Percentiles rank a stretch among this genome's conserved stretches.
These are phyloP conservation scores for Cephalotes varians DNA, from an alignment of 2,888 invertebrate species.

Conservation along the genomic window DNA sequence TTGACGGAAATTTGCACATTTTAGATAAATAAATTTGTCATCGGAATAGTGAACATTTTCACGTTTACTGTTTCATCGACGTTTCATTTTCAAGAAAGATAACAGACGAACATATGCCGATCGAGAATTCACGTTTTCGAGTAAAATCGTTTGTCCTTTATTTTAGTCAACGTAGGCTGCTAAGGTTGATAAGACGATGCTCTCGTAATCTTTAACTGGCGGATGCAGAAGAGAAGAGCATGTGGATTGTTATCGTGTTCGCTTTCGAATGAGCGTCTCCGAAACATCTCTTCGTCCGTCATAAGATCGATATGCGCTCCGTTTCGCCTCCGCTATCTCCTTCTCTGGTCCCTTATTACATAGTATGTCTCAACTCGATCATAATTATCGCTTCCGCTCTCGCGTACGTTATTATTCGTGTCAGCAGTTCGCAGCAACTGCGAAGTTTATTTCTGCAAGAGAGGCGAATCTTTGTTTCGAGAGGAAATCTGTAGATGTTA, in stretches of 20 bases:
- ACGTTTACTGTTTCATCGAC: too few species aligned
- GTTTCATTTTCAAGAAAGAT: not conserved
- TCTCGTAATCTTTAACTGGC: conserved; percentile 66
- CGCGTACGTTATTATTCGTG: conserved; percentile 5
- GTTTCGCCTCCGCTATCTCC: conserved; percentile 42
- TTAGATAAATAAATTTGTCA: not conserved
- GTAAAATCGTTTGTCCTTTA: not conserved
- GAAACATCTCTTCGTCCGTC: conserved; percentile 10
- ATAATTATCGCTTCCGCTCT: conserved; percentile 25
- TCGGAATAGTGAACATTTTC: not conserved
- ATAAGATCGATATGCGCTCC: conserved; percentile 64
- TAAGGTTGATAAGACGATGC: conserved; percentile 60
- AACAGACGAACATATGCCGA: not conserved
- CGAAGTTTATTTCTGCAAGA: conserved; percentile 9
- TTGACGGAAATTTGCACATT: too few species aligned
- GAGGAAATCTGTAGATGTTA: not conserved
- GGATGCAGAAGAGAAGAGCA: conserved; percentile 32
- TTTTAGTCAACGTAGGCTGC: conserved; percentile 37
- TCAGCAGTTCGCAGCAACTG: not conserved
- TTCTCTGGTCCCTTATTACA: conserved; percentile 1
- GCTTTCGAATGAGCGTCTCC: conserved; percentile 32
- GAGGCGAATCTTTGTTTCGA: not conserved
- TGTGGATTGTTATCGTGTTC: conserved; percentile 54
- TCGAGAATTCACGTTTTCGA: not conserved
- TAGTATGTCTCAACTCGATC: not conserved